Base-by-base conservation (phyloP, 2,797 vertebrate species). In the Xenops minutus region DNA sequence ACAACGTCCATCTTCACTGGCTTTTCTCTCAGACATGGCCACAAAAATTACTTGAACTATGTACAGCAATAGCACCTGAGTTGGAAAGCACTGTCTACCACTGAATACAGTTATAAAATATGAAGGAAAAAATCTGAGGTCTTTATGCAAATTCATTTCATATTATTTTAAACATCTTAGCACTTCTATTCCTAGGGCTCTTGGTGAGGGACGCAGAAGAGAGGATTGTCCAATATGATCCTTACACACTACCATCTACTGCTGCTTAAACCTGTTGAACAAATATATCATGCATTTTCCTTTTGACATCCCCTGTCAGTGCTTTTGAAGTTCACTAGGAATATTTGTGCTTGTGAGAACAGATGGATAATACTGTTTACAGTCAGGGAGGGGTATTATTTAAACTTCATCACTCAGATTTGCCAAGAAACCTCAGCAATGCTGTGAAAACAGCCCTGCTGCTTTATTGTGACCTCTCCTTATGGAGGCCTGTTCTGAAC, bases 341-440 rank as follows among this genome's bases (percentile, higher is more conserved):
- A 91, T 7, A 27, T 56, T 43, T 79, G 26, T 44, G 78, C 51
- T 91, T 80, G 61, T 69, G 67, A 80, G 92, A 95, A 94, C 80
- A 95, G 85, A 96, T 85, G 77, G 77, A 39, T 54, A 92, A 78
- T 17, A 59, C 56, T 61, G 68, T 86, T 89, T 76, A 74, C 55
- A 84, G 37, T 48, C 58, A 83, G 49, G 52, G 32, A 90, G 52
- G 23, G 32, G 24, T 68, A 88, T 54, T 93, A 83, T 91, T 67
- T 68, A 58, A 95, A 89, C 52, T 63, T 73, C 48, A 59, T 44
- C 66, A 66, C 6, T 8, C 46, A 52, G 59, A 71, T 88, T 75
- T 94, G 52, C 78, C 81, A 92, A 61, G 73, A 79, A 89, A 62
- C n/a, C 79, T 80, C 51, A 86, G 43, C 61, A 58, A 44, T 20